These are phyloP conservation scores for Psylliodes chrysocephalus DNA, from an alignment of 2,888 invertebrate species.

Conservation along the genomic window DNA sequence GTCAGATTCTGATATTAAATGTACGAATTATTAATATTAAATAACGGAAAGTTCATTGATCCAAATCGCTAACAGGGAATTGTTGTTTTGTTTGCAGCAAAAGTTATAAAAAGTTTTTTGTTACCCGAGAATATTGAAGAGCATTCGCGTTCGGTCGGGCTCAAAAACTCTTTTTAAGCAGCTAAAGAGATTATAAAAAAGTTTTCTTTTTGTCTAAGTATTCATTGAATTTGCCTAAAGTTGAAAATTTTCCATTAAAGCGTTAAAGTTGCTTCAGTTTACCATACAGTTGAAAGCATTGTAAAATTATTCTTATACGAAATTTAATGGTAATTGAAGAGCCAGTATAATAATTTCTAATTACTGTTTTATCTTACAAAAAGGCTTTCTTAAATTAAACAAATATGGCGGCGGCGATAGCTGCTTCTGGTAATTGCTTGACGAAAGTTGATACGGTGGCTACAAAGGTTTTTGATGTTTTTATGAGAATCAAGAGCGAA, in stretches of 20 bases:
- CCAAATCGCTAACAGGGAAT: neutral
- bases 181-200: constrained; percentile 13
- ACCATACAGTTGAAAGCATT: constrained; percentile 1
- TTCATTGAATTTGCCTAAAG: constrained; percentile 7
- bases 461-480: too few species aligned
- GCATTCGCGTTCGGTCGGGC: neutral
- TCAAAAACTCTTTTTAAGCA: constrained; percentile 1
- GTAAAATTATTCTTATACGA: neutral
- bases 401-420: too few species aligned
- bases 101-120: neutral
- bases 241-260: constrained; percentile 5
- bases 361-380: too few species aligned
- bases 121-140: neutral
- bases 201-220: constrained; percentile 8
- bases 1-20: too few species aligned
- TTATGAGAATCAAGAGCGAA: too few species aligned
- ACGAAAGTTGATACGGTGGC: too few species aligned
- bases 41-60: neutral
- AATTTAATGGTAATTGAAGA: too few species aligned
- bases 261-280: constrained; percentile 5
- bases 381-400: too few species aligned
- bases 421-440: too few species aligned
- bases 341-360: too few species aligned
- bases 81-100: constrained; percentile 1
- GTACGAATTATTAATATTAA: too few species aligned